Conservation (phyloP, 2,888 invertebrate genomes). For the Brachycybe producta region DNA sequence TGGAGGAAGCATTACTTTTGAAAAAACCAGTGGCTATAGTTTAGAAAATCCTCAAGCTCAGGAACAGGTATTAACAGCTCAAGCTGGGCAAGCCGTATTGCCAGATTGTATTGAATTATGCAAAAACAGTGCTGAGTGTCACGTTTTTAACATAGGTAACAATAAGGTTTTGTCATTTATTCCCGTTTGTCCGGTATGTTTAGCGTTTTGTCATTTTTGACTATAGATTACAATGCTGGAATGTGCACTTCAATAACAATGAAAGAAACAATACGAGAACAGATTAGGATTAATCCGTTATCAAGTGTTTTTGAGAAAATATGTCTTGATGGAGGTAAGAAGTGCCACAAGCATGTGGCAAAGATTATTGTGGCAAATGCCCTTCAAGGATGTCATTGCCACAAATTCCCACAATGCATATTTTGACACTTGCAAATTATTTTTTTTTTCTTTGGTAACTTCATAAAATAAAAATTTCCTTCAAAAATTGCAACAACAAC, state of each 20-base stretch:
- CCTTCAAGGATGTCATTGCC: too few relatives aligned
- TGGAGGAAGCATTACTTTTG: conserved; percentile 37
- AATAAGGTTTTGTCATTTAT: conserved; percentile 4
- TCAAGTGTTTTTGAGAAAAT: conserved; percentile 36
- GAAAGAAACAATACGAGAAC: conserved; percentile 30
- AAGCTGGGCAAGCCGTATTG: conserved; percentile 34
- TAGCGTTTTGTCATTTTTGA: conserved; percentile 14
- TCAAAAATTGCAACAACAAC: too few relatives aligned
- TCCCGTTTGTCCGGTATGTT: background rate
- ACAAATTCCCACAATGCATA: too few relatives aligned
- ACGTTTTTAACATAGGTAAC: conserved; percentile 33
- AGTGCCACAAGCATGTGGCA: background rate
- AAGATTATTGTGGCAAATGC: background rate
- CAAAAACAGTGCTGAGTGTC: conserved; percentile 31
- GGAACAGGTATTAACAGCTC: conserved; percentile 28
- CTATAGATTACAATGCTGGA: conserved; percentile 33
- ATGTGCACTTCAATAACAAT: conserved; percentile 33
- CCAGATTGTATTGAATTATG: conserved; percentile 36
- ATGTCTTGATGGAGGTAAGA: conserved; percentile 33
- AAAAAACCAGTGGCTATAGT: conserved; percentile 32
- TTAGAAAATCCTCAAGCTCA: conserved; percentile 21
- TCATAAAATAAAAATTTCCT: too few relatives aligned
- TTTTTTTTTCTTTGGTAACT: too few relatives aligned
- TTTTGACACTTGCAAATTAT: too few relatives aligned
- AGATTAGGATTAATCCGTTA: conserved; percentile 29